Base-by-base conservation (phyloP, 2,888 invertebrate species). In the Troides aeacus region DNA sequence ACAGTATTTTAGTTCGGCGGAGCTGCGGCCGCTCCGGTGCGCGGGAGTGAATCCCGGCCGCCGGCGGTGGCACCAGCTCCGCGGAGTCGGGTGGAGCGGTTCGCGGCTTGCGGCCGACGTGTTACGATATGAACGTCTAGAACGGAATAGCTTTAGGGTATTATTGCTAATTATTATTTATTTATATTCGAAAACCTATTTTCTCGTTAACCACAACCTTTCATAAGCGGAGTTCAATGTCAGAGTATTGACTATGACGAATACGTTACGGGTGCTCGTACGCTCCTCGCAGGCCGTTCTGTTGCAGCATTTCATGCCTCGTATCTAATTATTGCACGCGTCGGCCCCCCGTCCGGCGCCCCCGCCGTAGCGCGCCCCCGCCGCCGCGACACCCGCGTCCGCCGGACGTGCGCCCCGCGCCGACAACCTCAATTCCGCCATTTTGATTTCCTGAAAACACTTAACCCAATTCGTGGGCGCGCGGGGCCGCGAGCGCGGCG, bases 211-310 rank as follows among this genome's bases (percentile, higher is more conserved):
- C 89, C 92, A 92, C 92, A 92, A 92, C 92, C 92, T 87, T 92
- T 92, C 92, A 92, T 92, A 92, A 92, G 92, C 91, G 91, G 92
- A 90, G 90, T 92, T 88, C 86, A 90, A 90, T 88, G 89, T 88
- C 88, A 89, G 86, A 74, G 88, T 89, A 90, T 90, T 90, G 90
- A 91, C 90, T 88, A 89, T 87, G 85, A 86, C 79, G 86, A 89
- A 88, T 88, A 89, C 89, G 90, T 87, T 39, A 84, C 83, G 85
- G 85, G 86, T 86, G 76, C 39, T 39, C 39, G 39, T 39, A 7
- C 39, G 39, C 39, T 39, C 7, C 39, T 76, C 78, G 81, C 80
- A 77, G 80, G 62, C 66, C 61, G 68, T 50, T 58, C 18, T 36
- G 53, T 39, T 50, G n/a, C 80, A 76, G 87, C 90, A 90, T 90